Evolutionary conservation across 2,113 vertebrate genomes (phyloP), one percentile per base, ranked within the genome.

Genomic region (Deroptyus accipitrinus): DNA sequence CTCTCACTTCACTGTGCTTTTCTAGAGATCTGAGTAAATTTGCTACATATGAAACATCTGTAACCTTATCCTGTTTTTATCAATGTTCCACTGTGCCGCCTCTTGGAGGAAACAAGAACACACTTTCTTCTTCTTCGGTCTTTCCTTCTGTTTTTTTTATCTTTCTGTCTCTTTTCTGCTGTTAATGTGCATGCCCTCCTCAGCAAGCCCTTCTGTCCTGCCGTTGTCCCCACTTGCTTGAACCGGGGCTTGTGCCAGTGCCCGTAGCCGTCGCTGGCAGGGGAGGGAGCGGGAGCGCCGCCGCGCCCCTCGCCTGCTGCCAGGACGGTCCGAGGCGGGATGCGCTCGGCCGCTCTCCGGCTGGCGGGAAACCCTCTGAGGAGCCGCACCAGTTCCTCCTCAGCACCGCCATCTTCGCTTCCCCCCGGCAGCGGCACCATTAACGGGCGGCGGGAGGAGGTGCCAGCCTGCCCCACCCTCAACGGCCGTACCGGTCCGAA

Each of bases 201-300:
- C 22, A 5, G 4, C 12, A 2, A 27, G n/a, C 62, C 17, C 3
- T 33, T 4, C 63, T 17, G 2, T 4, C 55, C 33, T 17, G 22
- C 1, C 6, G 9, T 11, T 8, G 8, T 15, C 25, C 66, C 35
- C 5, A 3, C 31, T 31, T 1, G 11, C n/a, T 25, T 2, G 33
- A 28, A 39, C 78, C 5, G 31, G 10, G 8, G 1, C 8, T 1
- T 8, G 28, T 30, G 13, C 61, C 0, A 4, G 13, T 0, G 30
- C 30, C 10, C 46, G 0, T 9, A 23, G 7, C 66, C 10, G 28
- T 42, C 13, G 24, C 22, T 3, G 8, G 30, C n/a, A n/a, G 52
- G 6, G 25, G 19, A 9, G 24, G 25, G 35, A 51, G 3, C 28
- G 8, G 59, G 7, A 28, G 16, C 4, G 35, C 55, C 6, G 13